Evolutionary conservation across 2,888 invertebrate genomes (phyloP), one percentile per base, ranked within the genome.

Genomic region (Drosophila fulvimacula): DNA sequence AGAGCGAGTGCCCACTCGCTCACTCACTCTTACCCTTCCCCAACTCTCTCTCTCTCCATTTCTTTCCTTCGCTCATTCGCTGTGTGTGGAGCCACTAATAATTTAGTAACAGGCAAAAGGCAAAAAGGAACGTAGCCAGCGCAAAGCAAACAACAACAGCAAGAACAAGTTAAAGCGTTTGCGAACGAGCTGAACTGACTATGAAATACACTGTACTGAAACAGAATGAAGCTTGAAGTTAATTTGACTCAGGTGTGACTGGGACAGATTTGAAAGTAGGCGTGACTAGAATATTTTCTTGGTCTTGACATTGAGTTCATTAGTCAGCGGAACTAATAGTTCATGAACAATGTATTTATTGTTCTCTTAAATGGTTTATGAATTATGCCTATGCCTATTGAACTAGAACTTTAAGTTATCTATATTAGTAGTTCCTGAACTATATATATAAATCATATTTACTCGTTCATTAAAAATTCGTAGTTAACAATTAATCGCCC

Each of bases 71-170:
- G 6, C 11, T 19, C 19, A 32, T 15, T 32, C 30, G n/a, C 41
- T 42, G 41, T 19, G 63, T 62, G 57, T 65, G 36, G 24, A 56
- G 84, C 69, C 88, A 70, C 77, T 83, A 85, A 85, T 86, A 85
- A 88, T 88, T 88, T 70, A 86, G 81, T 86, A 86, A 86, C 81
- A 81, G 86, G 72, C 82, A 85, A 83, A 85, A 73, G 75, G 78
- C 80, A 73, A 73, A 79, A 82, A 72, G 81, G 73, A 78, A 82
- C 60, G 69, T 74, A 64, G 74, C 65, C 60, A 69, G 36, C 59
- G 57, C 57, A 76, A 60, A 51, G 68, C 70, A 74, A 80, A 71
- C 67, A 79, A 63, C 42, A 42, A 44, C 58, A 42, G 42, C 49
- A 58, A 38, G 34, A 66, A 58, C 60, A 44, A 38, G 34, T 42